Conservation (phyloP, 1,140 invertebrate species). For the Heliconius hermathena region DNA sequence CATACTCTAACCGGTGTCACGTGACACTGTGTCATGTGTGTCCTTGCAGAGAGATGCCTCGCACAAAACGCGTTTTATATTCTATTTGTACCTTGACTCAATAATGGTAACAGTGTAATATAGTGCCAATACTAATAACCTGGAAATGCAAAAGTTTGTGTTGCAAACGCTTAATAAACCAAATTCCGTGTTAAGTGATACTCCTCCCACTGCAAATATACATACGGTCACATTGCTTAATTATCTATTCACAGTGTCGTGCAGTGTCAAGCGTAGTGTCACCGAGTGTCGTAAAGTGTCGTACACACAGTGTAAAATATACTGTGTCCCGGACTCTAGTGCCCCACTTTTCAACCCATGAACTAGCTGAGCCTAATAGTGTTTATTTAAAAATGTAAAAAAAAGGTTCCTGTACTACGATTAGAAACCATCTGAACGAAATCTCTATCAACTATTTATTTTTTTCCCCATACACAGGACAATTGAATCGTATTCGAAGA, state of each 20-base stretch:
- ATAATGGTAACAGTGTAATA: slow-evolving; percentile 5
- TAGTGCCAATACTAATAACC: neutral
- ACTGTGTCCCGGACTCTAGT: neutral
- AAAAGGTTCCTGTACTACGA: slow-evolving; percentile 65
- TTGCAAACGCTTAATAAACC: neutral
- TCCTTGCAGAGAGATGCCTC: neutral
- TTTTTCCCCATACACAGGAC: slow-evolving; percentile 48
- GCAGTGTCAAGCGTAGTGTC: neutral
- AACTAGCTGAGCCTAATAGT: slow-evolving; percentile 15
- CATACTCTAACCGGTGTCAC: slow-evolving; percentile 49
- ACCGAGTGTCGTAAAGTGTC: neutral
- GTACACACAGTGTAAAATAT: too few species aligned
- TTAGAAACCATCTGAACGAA: slow-evolving; percentile 47
- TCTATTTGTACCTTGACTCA: slow-evolving; percentile 11
- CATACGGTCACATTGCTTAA: neutral
- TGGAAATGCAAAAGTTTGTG: neutral
- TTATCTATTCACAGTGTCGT: neutral
- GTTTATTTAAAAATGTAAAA: slow-evolving; percentile 48
- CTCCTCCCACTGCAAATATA: neutral
- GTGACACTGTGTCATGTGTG: slow-evolving; percentile 6
- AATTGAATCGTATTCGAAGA: slow-evolving; percentile 30
- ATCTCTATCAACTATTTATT: slow-evolving; percentile 51
- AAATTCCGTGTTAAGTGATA: neutral
- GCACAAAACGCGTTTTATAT: slow-evolving; percentile 22
- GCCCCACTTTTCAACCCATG: slow-evolving; percentile 1